Evolutionary conservation across 2,113 vertebrate species (phyloP), one percentile per base, ranked within the genome.

Genomic region (Tragelaphus buxtoni): DNA sequence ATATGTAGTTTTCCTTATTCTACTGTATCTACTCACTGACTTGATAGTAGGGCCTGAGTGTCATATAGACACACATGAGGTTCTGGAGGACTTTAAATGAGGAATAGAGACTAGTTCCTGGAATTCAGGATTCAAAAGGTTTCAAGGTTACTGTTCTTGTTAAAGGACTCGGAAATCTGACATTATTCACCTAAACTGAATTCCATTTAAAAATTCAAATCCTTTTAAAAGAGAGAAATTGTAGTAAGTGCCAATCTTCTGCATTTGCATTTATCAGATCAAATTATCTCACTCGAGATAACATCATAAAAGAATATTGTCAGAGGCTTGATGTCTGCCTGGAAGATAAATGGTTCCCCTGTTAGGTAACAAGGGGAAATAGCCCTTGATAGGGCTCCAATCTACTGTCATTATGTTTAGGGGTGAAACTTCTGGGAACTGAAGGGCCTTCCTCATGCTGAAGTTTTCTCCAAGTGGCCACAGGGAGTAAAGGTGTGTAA

Each of bases 231-330:
- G 16, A 42, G 61, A 93, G 93, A 97, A 97, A 84, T 95, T 9
- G 9, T 42, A 97, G n/a, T 90, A 95, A 93, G 86, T 97, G 80
- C 74, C 96, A 97, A 61, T 97, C 51, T 96, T 90, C 74, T 3
- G 0, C 63, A 94, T 80, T 55, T 90, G 58, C 61, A 97, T 95
- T 96, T 76, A 98, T 98, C 96, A 98, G 96, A 95, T 63, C 30
- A 91, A 97, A 97, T 97, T 97, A 97, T 96, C 61, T 97, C 45
- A 90, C 94, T 94, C 35, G 4, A 82, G 92, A 97, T 97, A 97
- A 97, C 56, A 94, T 94, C 96, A 91, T 98, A 97, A 98, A 86
- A 97, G n/a, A 96, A 95, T 58, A 91, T 76, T 92, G 24, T 90
- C 85, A 92, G 92, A 98, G 12, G 47, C 98, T 83, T 96, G 47